Conservation (phyloP, 2,888 invertebrate genomes). For the Plagiodera versicolora region DNA sequence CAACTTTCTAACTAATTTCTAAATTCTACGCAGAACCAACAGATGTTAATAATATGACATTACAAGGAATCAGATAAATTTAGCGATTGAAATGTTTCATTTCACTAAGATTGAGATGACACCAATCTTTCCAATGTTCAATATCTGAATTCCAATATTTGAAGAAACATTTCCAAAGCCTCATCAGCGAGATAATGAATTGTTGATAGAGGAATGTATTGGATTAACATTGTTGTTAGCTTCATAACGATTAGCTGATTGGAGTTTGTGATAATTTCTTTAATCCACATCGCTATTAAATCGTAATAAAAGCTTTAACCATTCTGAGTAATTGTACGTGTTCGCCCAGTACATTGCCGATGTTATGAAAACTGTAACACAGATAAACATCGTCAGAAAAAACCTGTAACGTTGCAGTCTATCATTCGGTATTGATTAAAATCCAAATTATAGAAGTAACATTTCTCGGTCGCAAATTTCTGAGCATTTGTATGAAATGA, state of each 20-base stretch:
- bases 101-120: too few species aligned
- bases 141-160: too few species aligned
- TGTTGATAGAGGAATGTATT: neutral
- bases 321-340: slow-evolving; percentile 14
- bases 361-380: slow-evolving; percentile 13
- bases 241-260: slow-evolving; percentile 6
- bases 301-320: slow-evolving; percentile 13
- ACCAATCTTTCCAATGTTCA: too few species aligned
- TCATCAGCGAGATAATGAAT: too few species aligned
- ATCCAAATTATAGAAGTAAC: slow-evolving; percentile 14
- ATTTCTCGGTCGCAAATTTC: slow-evolving; percentile 5
- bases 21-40: too few species aligned
- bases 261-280: slow-evolving; percentile 13
- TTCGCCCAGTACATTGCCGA: neutral
- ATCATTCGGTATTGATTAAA: slow-evolving; percentile 8
- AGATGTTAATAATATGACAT: too few species aligned
- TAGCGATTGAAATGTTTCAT: too few species aligned
- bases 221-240: neutral
- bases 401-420: slow-evolving; percentile 1
- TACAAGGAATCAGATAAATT: too few species aligned
- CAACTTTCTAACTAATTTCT: too few species aligned
- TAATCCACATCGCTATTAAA: slow-evolving; percentile 11
- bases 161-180: too few species aligned
- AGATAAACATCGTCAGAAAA: slow-evolving; percentile 9
- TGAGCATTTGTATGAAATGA: slow-evolving; percentile 5